Evolutionary conservation across 2,797 vertebrate genomes (phyloP), one percentile per base, ranked within the genome.

Genomic region (Echeneis naucrates): DNA sequence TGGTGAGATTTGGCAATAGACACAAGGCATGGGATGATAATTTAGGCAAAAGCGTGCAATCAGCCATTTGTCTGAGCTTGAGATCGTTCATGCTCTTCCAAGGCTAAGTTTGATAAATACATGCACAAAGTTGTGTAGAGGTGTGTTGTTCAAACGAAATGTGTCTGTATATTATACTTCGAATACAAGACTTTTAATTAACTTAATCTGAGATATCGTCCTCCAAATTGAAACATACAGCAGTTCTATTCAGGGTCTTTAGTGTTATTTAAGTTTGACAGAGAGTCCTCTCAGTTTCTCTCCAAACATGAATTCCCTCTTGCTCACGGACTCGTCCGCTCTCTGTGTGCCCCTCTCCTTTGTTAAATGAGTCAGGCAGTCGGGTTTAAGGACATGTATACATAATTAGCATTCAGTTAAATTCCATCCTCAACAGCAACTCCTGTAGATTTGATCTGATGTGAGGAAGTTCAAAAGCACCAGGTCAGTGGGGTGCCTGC

Each of bases 1-100:
- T 42, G 48, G 47, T 32, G n/a, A 50, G 27, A 61, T 38, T 30
- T 33, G 26, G 51, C 17, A 30, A 55, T 58, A 58, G 71, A 72
- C 38, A 54, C 33, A 7, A 14, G 24, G 21, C 24, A 47, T 13
- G 37, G 56, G 56, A 53, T 45, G 35, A 44, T 52, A 38, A 51
- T 64, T 32, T 52, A 52, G 30, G 50, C 65, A 47, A 63, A 53
- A 47, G 12, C 11, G 47, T 32, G 51, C 45, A 53, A 58, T 9
- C 56, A 62, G 37, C 8, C 23, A 44, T 65, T 72, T 66, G 45
- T 72, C 24, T 40, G 19, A n/a, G 48, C 16, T 51, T 26, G 21
- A 60, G 17, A 58, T 27, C 40, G 32, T 32, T 60, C 24, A 10
- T 16, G 52, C 17, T 12, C 73, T 30, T 62, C 24, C 24, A 44